Evolutionary conservation across 1,140 invertebrate genomes (phyloP), one percentile per base, ranked within the genome.

Genomic region (Euwallacea fornicatus): DNA sequence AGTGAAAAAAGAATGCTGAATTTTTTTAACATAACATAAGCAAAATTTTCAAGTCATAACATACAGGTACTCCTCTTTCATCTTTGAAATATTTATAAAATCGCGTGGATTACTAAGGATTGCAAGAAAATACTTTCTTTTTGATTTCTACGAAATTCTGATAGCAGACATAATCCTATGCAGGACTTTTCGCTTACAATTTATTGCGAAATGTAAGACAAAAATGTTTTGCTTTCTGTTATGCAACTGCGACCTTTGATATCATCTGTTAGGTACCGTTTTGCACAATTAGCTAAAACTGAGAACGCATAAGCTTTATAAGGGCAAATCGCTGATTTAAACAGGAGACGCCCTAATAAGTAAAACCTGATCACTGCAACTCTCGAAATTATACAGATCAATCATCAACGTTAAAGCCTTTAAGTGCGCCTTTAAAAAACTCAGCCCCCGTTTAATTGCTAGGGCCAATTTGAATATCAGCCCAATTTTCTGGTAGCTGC

Each of bases 401-500:
- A 15, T 10, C 11, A 44, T 8, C 59, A 15, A 4, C n/a, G 60
- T 15, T 62, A 62, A 62, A 62, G 42, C 41, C 60, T 62, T 15
- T 15, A 62, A 62, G 7, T 33, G 21, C 42, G 10, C n/a, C 9
- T 41, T 55, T 42, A 66, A 66, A 66, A 66, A 58, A 43, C 42
- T 41, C n/a, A 33, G 21, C 13, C 11, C 33, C 10, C 54, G 16
- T 21, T 68, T 60, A 68, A 68, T 68, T 50, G 47, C 60, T 21
- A 21, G 53, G 43, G 53, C 61, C 61, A 21, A 70, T 70, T 70
- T 70, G 53, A 70, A 70, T 70, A 70, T 70, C 68, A 7, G 42
- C 54, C 46, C 68, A 70, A 70, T 70, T 70, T 70, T 70, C 60
- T 70, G 60, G 61, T 70, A 70, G 68, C 61, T 58, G 61, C 60